These are phyloP conservation scores for Allophyes oxyacanthae DNA, from an alignment of 2,888 invertebrate species.

Conservation along the genomic window DNA sequence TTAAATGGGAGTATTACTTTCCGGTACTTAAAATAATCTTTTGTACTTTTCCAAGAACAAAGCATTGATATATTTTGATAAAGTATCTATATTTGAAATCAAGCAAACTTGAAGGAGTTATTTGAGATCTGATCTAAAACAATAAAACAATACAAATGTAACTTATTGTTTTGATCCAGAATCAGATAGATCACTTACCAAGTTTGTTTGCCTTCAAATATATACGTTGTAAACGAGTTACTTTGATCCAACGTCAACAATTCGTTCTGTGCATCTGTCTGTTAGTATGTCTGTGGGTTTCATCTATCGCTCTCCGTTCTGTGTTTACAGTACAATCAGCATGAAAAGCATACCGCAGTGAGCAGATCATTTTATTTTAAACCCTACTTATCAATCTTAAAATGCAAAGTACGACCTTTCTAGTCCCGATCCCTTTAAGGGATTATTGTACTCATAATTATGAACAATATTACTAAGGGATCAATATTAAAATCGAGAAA, in stretches of 20 bases:
- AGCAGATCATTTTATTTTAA: not conserved
- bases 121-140: not conserved
- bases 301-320: constrained; percentile 11
- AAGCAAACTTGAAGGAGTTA: not conserved
- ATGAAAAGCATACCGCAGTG: not conserved
- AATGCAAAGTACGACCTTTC: too few relatives aligned
- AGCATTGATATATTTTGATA: constrained; percentile 1
- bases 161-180: not conserved
- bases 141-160: too few relatives aligned
- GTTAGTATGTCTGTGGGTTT: constrained; percentile 38
- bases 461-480: too few relatives aligned
- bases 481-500: too few relatives aligned
- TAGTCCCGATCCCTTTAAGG: too few relatives aligned
- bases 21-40: not conserved
- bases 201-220: constrained; percentile 3
- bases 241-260: constrained; percentile 52
- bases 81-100: constrained; percentile 6
- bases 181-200: not conserved
- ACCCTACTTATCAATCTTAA: too few relatives aligned
- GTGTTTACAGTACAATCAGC: constrained; percentile 12
- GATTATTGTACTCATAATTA: too few relatives aligned
- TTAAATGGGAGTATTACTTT: not conserved
- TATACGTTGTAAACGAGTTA: constrained; percentile 8
- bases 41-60: not conserved
- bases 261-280: constrained; percentile 48